phyloP scores from a whole-genome alignment of 2,797 vertebrate species.

The Galagoides demidoff region DNA sequence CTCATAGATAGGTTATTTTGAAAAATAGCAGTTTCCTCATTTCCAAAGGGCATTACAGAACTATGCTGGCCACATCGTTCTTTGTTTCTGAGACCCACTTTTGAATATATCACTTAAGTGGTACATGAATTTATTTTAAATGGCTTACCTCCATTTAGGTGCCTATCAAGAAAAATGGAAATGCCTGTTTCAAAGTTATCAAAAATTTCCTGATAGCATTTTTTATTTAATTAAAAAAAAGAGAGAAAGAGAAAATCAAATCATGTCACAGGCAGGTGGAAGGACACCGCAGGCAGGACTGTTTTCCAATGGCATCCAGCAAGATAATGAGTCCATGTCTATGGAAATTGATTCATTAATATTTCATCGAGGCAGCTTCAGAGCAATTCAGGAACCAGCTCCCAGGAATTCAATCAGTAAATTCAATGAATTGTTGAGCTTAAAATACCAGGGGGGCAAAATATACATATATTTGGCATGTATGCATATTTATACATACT shows the following conservation, averaged over 20 bases:
- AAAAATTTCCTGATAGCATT: constrained; percentile 72
- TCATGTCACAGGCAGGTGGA: constrained; percentile 80
- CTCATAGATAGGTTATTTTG: background rate
- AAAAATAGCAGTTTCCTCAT: constrained; percentile 22
- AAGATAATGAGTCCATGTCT: constrained; percentile 87
- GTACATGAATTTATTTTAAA: constrained; percentile 71
- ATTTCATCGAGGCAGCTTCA: constrained; percentile 87
- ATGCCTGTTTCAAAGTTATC: constrained; percentile 70
- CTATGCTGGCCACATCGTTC: constrained; percentile 7
- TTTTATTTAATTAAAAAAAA: constrained; percentile 76
- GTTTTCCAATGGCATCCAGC: constrained; percentile 85
- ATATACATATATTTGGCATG: constrained; percentile 69
- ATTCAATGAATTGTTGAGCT: constrained; percentile 84
- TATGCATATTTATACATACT: constrained; percentile 72
- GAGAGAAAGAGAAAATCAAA: constrained; percentile 75
- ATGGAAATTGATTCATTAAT: constrained; percentile 90
- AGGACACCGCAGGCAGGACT: constrained; percentile 82
- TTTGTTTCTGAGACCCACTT: constrained; percentile 55
- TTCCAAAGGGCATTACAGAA: constrained; percentile 29
- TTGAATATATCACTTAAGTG: constrained; percentile 64
- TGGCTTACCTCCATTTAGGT: constrained; percentile 70
- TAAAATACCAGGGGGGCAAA: constrained; percentile 82
- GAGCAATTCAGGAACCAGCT: constrained; percentile 85
- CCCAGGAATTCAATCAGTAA: constrained; percentile 86
- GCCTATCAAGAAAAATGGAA: constrained; percentile 73